Evolutionary conservation across 1,140 invertebrate species (phyloP), one percentile per base, ranked within the genome.

Genomic region (Mycetomoellerius zeteki): DNA sequence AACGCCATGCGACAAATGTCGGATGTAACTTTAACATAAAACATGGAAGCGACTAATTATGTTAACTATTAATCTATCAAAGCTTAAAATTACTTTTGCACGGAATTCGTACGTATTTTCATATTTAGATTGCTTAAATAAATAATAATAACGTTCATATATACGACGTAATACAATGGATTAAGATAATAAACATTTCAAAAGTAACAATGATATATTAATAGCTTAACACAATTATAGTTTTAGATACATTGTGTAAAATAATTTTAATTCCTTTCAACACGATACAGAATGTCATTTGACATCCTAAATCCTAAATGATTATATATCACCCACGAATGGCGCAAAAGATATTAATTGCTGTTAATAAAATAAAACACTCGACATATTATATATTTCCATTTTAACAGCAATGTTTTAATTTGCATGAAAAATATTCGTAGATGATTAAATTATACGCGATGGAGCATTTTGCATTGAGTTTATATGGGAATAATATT

Each of bases 381-480:
- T 76, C 24, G n/a, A 52, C 60, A 52, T 37, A 62, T 77, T 67
- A 58, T 60, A 58, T 72, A 82, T 47, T 72, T 82, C 5, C 56
- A 43, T 69, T 72, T 60, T 30, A 60, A 47, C 33, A 73, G 10
- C 37, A 27, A 73, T 60, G 19, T 73, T 73, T 73, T 47, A 73
- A 73, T 84, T 84, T 73, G 54, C 67, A 60, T 50, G 27, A 84
- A 84, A 84, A 16, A 33, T 60, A 84, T 73, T 84, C 69, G 19
- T 30, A 50, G 24, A 50, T 50, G n/a, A 84, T 84, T 60, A 47
- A 73, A 73, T 84, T 43, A 71, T 37, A 71, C 33, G 37, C 12
- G 19, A 10, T 12, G 19, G 54, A 50, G 43, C 6, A 84, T 60
- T 60, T 73, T 73, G 62, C 24, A 72, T 60, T 60, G 24, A 73